Evolutionary conservation across 2,113 vertebrate species (phyloP), one percentile per base, ranked within the genome.

Genomic region (Hippocampus barbouri): DNA sequence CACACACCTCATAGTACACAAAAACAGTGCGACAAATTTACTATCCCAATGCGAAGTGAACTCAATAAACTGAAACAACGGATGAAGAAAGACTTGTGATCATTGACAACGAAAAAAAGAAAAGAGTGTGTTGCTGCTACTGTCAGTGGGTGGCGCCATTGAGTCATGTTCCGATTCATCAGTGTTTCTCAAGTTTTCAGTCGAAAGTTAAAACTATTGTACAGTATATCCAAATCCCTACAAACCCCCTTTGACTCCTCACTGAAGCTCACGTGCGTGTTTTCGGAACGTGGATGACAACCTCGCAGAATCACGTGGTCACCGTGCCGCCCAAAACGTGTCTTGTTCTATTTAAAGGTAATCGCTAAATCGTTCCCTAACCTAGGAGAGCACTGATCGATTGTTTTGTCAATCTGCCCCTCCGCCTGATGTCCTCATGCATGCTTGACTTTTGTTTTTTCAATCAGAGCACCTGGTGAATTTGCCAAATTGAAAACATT

Each of bases 61-160:
- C 88, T 69, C 76, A 89, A 90, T 88, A 89, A 90, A 72, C 11
- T 70, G 47, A 80, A 80, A 85, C 69, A 62, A 76, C 74, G 78
- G 30, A 72, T 14, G 69, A 56, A 66, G 64, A 2, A 70, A 54
- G 10, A 23, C 4, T 1, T 56, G 21, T 74, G 67, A 76, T 23
- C 69, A 71, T 84, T 70, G 9, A 69, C 18, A 25, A 43, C 4
- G 34, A 21, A 69, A 11, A 23, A 14, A 38, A 38, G 3, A 30
- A 63, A 16, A 4, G 5, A 6, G 4, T 23, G 4, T 54, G 59
- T 23, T n/a, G 18, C 43, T 9, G 18, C 69, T 72, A 68, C 21
- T n/a, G 56, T 82, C 86, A 86, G 59, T 71, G 0, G 79, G 60
- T 79, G 86, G 89, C 71, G 51, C 79, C 45, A 53, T 84, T 81